Conservation (phyloP, 2,113 vertebrate genomes). For the Nothocercus nigrocapillus region DNA sequence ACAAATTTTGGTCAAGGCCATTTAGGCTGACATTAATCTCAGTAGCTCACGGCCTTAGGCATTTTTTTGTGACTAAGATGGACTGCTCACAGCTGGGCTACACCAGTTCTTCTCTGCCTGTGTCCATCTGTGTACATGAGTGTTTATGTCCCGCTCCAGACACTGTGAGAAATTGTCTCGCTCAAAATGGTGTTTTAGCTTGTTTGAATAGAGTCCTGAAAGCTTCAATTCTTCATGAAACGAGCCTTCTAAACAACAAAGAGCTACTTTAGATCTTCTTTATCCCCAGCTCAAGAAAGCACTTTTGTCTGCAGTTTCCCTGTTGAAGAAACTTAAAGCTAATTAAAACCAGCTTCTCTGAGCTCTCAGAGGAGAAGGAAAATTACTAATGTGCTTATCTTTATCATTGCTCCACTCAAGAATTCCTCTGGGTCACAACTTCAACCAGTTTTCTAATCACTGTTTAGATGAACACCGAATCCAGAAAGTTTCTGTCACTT, state of each 20-base stretch:
- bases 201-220: neutral
- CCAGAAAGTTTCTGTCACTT: neutral
- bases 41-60: neutral
- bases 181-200: neutral
- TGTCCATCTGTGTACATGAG: accelerated
- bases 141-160: neutral
- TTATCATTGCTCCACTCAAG: accelerated
- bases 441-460: neutral
- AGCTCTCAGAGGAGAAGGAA: neutral
- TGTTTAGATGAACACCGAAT: neutral
- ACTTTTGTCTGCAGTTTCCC: neutral
- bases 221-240: neutral
- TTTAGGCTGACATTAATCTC: neutral
- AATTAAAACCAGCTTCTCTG: conserved; percentile 24
- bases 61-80: neutral
- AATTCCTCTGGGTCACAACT: neutral
- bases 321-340: neutral
- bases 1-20: neutral
- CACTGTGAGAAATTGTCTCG: neutral
- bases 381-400: conserved; percentile 13
- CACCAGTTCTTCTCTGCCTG: neutral
- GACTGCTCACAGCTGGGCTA: neutral
- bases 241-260: neutral
- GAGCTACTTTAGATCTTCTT: neutral
- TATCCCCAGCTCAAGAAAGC: neutral